These are phyloP conservation scores for Nymphicus hollandicus DNA, from an alignment of 2,113 vertebrate genomes.

Conservation along the genomic window DNA sequence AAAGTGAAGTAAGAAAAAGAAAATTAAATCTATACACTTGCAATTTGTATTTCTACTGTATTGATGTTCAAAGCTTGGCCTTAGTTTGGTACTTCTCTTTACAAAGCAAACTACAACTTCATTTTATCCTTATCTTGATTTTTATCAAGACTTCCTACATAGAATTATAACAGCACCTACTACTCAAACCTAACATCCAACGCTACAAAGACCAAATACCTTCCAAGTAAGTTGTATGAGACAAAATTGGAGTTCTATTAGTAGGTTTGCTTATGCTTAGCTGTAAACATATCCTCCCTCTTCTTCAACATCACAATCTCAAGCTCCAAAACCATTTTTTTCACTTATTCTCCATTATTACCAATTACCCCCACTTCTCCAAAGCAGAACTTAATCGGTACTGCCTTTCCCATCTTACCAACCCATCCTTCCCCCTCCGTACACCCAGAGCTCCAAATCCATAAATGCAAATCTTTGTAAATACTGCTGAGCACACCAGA, in stretches of 20 bases:
- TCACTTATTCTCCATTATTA: not conserved
- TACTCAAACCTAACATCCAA: not conserved
- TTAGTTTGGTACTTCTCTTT: not conserved
- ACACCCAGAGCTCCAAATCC: not conserved
- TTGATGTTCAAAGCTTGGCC: not conserved
- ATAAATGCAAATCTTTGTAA: not conserved
- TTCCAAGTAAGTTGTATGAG: not conserved
- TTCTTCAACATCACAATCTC: not conserved
- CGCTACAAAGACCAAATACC: rapidly evolving
- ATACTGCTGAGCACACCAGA: not conserved
- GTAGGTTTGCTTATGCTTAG: not conserved
- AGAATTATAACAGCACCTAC: not conserved
- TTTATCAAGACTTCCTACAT: not conserved
- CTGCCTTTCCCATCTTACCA: not conserved
- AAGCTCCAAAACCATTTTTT: not conserved
- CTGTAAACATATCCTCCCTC: not conserved
- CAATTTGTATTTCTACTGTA: not conserved
- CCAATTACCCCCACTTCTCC: not conserved
- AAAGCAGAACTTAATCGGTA: not conserved
- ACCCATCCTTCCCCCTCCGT: not conserved
- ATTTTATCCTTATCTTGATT: not conserved
- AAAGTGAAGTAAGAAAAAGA: not conserved
- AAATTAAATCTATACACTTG: not conserved
- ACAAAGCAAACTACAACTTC: not conserved
- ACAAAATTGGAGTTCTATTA: not conserved